These are phyloP conservation scores for Lasioglossum albipes DNA, from an alignment of 1,140 invertebrate species.

Conservation along the genomic window DNA sequence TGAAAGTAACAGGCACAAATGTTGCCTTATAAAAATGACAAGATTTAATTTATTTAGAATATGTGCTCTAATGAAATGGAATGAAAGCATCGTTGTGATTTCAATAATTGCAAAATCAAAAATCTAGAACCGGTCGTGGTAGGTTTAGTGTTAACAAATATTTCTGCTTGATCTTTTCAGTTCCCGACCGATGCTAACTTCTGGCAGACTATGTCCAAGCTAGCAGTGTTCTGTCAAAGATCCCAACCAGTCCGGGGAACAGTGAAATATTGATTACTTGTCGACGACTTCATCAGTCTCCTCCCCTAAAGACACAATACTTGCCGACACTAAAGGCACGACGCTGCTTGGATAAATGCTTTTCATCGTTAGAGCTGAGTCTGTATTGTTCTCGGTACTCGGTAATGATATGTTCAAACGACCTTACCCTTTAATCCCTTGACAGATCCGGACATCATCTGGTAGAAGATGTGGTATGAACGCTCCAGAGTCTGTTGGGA, in stretches of 20 bases:
- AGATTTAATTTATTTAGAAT: too few relatives aligned
- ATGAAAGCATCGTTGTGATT: too few relatives aligned
- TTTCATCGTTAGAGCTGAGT: neutral
- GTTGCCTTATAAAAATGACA: too few relatives aligned
- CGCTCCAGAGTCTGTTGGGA: slow-evolving; percentile 98
- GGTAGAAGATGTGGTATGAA: slow-evolving; percentile 99
- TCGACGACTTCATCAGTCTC: neutral
- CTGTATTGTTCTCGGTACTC: neutral
- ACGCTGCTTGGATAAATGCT: neutral
- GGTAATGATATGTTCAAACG: neutral
- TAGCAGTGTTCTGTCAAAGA: too few relatives aligned
- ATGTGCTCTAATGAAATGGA: too few relatives aligned
- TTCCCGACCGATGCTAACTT: too few relatives aligned
- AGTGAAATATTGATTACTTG: neutral
- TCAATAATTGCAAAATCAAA: too few relatives aligned
- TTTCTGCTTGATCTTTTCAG: too few relatives aligned
- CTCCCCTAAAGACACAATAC: neutral
- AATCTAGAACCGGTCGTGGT: too few relatives aligned
- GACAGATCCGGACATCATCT: slow-evolving; percentile 97
- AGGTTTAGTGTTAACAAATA: too few relatives aligned
- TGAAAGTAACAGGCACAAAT: too few relatives aligned
- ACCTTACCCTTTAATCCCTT: slow-evolving; percentile 91
- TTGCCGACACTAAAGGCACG: neutral
- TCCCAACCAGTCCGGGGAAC: neutral
- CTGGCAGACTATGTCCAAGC: too few relatives aligned